Evolutionary conservation across 2,888 invertebrate genomes (phyloP).

Genomic region (Chelonus formosanus): DNA sequence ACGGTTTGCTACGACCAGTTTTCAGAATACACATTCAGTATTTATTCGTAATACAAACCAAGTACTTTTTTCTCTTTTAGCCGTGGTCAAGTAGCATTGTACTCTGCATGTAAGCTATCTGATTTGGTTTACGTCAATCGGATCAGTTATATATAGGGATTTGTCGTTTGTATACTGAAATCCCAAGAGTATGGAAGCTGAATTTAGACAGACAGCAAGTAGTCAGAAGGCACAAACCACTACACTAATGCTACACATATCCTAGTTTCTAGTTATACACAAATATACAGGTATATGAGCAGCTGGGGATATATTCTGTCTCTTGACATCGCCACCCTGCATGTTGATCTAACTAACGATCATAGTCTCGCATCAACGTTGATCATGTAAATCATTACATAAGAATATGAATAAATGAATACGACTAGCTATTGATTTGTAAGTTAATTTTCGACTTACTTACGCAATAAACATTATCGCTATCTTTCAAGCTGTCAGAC

Average conservation of each 20-base stretch:
- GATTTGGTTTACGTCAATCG: conserved; percentile 39
- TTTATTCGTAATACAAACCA: too few species aligned
- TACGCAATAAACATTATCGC: too few species aligned
- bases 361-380: not conserved
- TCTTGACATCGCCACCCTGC: conserved; percentile 14
- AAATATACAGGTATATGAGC: conserved; percentile 11
- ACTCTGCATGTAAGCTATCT: conserved; percentile 9
- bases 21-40: not conserved
- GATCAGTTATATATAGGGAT: conserved; percentile 23
- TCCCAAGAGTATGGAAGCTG: conserved; percentile 4
- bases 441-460: too few species aligned
- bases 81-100: conserved; percentile 17
- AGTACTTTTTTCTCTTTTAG: too few species aligned
- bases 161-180: conserved; percentile 9
- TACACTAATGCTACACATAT: conserved; percentile 31
- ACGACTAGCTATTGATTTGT: too few species aligned
- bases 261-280: not conserved
- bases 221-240: conserved; percentile 12
- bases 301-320: conserved; percentile 24
- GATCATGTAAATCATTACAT: conserved; percentile 25
- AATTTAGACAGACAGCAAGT: conserved; percentile 5
- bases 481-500: too few species aligned
- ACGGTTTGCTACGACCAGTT: conserved; percentile 10
- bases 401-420: not conserved
- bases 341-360: conserved; percentile 11